These are phyloP conservation scores for Trochalopteron elliotii DNA, from an alignment of 2,113 vertebrate species.

Conservation along the genomic window DNA sequence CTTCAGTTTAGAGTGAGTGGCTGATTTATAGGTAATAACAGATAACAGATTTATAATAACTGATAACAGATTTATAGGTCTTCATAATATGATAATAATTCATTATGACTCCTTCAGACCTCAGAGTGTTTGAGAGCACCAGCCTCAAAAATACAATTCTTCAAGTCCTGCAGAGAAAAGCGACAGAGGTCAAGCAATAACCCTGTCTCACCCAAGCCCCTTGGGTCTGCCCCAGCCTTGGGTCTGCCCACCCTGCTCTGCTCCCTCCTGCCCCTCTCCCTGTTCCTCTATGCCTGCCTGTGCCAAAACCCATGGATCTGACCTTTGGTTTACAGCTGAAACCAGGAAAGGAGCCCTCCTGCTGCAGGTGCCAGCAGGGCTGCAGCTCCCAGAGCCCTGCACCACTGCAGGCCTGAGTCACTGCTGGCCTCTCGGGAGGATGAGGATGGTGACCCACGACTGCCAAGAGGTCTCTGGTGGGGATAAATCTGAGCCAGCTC, in stretches of 20 bases:
- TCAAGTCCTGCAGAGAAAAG: neutral
- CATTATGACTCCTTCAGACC: neutral
- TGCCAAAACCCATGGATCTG: neutral
- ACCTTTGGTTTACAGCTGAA: slow-evolving; percentile 15
- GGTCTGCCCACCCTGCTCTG: neutral
- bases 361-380: neutral
- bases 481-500: neutral
- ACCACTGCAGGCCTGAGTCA: neutral
- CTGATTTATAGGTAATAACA: no score
- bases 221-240: neutral
- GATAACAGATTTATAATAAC: slow-evolving; percentile 7
- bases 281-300: neutral
- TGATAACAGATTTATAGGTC: neutral
- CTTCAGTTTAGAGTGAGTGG: neutral
- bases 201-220: neutral
- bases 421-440: neutral
- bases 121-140: neutral
- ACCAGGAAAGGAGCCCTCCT: neutral
- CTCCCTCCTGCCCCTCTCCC: neutral
- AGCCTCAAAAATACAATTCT: neutral
- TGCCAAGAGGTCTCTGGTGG: neutral
- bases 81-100: neutral
- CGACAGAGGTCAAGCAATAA: neutral
- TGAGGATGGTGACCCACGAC: neutral
- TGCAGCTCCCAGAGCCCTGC: neutral